Conservation (phyloP, 2,888 invertebrate species). For the Villa cingulata region DNA sequence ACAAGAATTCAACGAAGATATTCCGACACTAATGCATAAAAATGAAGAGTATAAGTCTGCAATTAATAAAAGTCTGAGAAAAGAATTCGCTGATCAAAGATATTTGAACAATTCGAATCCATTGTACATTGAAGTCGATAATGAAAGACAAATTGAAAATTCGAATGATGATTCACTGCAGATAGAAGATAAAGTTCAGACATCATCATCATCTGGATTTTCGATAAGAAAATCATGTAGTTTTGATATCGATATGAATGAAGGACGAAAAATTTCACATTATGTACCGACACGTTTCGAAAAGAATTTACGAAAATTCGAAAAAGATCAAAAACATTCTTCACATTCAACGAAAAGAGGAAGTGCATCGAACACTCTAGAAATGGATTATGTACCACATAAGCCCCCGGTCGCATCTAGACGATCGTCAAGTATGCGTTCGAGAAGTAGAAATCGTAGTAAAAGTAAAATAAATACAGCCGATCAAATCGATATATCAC, state of each 20-base stretch:
- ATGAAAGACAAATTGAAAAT: slow-evolving; percentile 10
- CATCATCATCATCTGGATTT: slow-evolving; percentile 8
- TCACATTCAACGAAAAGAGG: slow-evolving; percentile 28
- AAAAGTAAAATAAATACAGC: slow-evolving; percentile 34
- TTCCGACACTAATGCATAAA: slow-evolving; percentile 31
- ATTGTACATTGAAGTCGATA: slow-evolving; percentile 22
- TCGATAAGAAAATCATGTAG: slow-evolving; percentile 25
- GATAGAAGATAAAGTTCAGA: background rate
- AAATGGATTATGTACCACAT: slow-evolving; percentile 50
- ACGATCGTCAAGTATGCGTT: slow-evolving; percentile 49
- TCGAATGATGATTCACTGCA: too few relatives aligned
- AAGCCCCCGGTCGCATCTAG: slow-evolving; percentile 61
- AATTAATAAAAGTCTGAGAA: slow-evolving; percentile 34
- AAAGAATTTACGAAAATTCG: slow-evolving; percentile 47
- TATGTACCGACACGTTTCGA: slow-evolving; percentile 31
- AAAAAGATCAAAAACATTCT: slow-evolving; percentile 40
- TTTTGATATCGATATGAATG: slow-evolving; percentile 25
- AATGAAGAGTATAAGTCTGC: slow-evolving; percentile 32
- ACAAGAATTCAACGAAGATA: slow-evolving; percentile 10
- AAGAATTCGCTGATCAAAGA: slow-evolving; percentile 34
- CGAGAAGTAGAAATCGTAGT: slow-evolving; percentile 39
- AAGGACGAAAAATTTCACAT: slow-evolving; percentile 4
- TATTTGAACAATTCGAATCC: slow-evolving; percentile 18
- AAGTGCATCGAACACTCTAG: slow-evolving; percentile 34
- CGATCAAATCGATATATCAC: slow-evolving; percentile 32